Evolutionary conservation across 2,888 invertebrate species (phyloP).

Genomic region (Orchesellides sinensis): DNA sequence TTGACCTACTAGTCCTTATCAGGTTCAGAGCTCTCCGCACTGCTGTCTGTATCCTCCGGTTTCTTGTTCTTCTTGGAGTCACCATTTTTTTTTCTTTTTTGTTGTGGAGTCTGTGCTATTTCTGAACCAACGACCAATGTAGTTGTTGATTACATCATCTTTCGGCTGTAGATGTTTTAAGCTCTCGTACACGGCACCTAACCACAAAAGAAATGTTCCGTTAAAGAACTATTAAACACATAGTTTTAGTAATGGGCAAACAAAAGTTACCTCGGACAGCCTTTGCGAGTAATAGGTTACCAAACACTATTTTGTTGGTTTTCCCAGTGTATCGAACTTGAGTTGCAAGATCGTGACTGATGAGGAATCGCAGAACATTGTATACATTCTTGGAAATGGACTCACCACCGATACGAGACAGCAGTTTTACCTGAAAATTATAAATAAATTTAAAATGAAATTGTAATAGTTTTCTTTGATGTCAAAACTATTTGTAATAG

Average conservation of each 20-base stretch:
- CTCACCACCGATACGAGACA: neutral
- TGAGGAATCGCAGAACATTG: neutral
- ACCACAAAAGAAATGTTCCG: neutral
- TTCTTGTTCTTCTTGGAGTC: slow-evolving; percentile 22
- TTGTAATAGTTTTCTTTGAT: too few species aligned
- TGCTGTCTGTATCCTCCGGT: neutral
- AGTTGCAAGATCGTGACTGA: neutral
- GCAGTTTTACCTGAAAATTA: neutral
- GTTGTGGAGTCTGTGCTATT: neutral
- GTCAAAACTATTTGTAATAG: too few species aligned
- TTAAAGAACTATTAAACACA: neutral
- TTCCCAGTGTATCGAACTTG: neutral
- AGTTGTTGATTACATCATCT: neutral
- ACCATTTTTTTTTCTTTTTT: neutral
- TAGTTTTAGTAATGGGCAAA: too few species aligned
- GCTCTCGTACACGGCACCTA: too few species aligned
- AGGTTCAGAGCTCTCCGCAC: neutral
- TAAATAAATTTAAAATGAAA: neutral
- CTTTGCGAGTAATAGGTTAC: neutral
- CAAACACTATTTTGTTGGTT: neutral
- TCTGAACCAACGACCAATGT: slow-evolving; percentile 34
- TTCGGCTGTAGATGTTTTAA: neutral
- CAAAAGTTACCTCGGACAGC: slow-evolving; percentile 4
- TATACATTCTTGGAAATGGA: neutral
- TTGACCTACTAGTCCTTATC: too few species aligned